Percentiles rank a stretch among this genome's conserved stretches.
phyloP scores from a whole-genome alignment of 2,888 invertebrate species.

The Creontiades dilutus region DNA sequence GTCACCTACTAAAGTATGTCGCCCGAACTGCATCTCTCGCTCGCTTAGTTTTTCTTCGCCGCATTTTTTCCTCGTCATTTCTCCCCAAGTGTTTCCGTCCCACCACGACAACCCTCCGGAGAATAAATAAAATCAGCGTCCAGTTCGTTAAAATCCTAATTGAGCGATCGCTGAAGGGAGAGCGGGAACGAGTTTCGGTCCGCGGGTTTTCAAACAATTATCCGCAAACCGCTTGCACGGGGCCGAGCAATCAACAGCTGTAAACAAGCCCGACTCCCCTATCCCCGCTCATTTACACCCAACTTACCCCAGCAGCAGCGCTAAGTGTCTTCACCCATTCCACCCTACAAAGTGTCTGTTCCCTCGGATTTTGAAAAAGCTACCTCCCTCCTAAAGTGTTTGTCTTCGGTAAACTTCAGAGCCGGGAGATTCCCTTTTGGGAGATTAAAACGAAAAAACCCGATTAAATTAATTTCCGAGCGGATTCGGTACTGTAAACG shows the following conservation, averaged over 20 bases:
- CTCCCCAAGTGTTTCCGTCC: too few relatives aligned
- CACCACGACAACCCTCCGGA: too few relatives aligned
- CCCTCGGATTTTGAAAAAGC: not conserved
- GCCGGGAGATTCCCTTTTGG: not conserved
- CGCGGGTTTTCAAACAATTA: constrained; percentile 1
- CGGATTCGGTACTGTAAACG: not conserved
- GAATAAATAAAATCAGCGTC: too few relatives aligned
- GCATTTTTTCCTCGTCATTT: too few relatives aligned
- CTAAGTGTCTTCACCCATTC: not conserved
- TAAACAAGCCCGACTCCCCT: constrained; percentile 8
- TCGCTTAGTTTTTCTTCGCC: too few relatives aligned
- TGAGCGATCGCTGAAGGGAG: not conserved
- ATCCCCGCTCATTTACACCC: not conserved
- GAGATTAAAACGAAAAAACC: not conserved
- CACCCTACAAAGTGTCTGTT: not conserved
- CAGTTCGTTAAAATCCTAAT: not conserved
- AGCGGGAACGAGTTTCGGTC: not conserved
- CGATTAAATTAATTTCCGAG: not conserved
- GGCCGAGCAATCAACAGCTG: constrained; percentile 18
- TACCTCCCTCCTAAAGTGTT: not conserved
- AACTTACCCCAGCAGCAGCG: not conserved
- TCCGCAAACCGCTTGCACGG: constrained; percentile 1
- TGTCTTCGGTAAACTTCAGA: constrained; percentile 18
- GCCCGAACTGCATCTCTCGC: too few relatives aligned
- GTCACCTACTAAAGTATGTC: too few relatives aligned